Conservation (phyloP, 2,888 invertebrate species). For the Nephrotoma flavescens region DNA sequence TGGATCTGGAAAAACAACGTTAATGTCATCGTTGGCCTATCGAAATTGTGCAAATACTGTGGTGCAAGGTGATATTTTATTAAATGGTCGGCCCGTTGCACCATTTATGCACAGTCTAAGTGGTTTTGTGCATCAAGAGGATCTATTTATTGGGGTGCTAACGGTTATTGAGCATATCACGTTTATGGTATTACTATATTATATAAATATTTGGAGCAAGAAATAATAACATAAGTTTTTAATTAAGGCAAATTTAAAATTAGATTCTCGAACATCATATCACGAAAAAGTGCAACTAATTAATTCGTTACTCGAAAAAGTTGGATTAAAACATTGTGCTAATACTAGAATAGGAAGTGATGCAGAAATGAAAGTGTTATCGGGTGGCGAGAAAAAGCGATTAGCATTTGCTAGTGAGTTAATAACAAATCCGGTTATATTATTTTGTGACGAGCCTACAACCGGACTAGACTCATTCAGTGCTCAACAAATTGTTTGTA, state of each 20-base stretch:
- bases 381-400: slow-evolving; percentile 87
- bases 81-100: slow-evolving; percentile 57
- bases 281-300: slow-evolving; percentile 50
- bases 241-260: slow-evolving; percentile 57
- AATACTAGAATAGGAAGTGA: slow-evolving; percentile 68
- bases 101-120: slow-evolving; percentile 66
- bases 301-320: slow-evolving; percentile 50
- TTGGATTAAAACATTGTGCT: slow-evolving; percentile 54
- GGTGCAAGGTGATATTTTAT: slow-evolving; percentile 65
- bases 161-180: slow-evolving; percentile 77
- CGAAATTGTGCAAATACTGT: slow-evolving; percentile 52
- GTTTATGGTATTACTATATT: slow-evolving; percentile 48
- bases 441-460: slow-evolving; percentile 95
- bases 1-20: slow-evolving; percentile 81
- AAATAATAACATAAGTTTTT: neutral
- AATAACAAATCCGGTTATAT: slow-evolving; percentile 75
- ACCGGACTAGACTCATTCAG: slow-evolving; percentile 87
- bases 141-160: slow-evolving; percentile 70
- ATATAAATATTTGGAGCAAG: neutral
- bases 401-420: slow-evolving; percentile 80
- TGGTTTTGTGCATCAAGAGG: slow-evolving; percentile 87
- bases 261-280: slow-evolving; percentile 51
- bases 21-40: slow-evolving; percentile 71
- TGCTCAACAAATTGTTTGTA: slow-evolving; percentile 66
- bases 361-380: slow-evolving; percentile 57